Evolutionary conservation across 1,140 invertebrate species (phyloP).

Genomic region (Chlorops oryzae): DNA sequence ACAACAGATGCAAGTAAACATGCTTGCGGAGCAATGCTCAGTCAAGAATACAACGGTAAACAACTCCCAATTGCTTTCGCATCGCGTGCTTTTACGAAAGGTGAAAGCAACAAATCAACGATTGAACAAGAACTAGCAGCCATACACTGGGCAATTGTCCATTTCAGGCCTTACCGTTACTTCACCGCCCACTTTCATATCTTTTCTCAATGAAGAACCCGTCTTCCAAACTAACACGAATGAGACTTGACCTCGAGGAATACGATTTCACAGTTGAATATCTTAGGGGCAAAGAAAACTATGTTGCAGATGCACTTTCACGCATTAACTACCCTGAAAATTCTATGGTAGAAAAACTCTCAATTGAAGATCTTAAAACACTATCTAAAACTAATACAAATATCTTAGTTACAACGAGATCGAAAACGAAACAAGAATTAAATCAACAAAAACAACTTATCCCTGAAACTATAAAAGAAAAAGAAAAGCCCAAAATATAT

Average conservation of each 20-base stretch:
- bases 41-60: conserved; percentile 22
- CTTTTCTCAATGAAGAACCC: conserved; percentile 42
- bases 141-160: conserved; percentile 45
- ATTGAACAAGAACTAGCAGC: conserved; percentile 38
- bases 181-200: conserved; percentile 45
- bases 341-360: too few relatives aligned
- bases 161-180: conserved; percentile 46
- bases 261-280: conserved; percentile 34
- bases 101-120: conserved; percentile 29
- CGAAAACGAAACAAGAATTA: background rate
- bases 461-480: background rate
- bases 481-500: background rate
- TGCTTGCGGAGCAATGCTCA: conserved; percentile 39
- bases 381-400: background rate
- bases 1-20: conserved; percentile 38
- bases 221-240: conserved; percentile 30
- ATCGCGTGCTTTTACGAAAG: conserved; percentile 21
- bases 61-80: conserved; percentile 33
- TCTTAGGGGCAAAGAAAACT: conserved; percentile 24
- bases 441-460: background rate
- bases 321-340: too few relatives aligned
- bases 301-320: conserved; percentile 21
- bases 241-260: conserved; percentile 20
- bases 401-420: background rate
- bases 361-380: background rate